phyloP scores from a whole-genome alignment of 2,888 invertebrate genomes.

The Leptinotarsa juncta region DNA sequence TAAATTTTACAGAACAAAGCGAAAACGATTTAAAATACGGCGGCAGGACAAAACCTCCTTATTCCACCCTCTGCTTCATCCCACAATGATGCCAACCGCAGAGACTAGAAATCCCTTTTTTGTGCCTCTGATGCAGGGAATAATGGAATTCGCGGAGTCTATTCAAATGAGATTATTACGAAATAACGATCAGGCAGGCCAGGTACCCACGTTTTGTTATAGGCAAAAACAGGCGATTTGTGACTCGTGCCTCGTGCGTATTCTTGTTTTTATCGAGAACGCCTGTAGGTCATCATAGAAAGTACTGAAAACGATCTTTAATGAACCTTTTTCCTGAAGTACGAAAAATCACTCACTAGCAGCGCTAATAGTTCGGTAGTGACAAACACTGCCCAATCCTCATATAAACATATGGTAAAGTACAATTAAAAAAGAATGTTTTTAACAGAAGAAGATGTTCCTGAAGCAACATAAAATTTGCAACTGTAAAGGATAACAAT shows the following conservation, averaged over 20 bases:
- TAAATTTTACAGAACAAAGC: constrained; percentile 26
- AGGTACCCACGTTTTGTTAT: background rate
- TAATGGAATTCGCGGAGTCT: constrained; percentile 14
- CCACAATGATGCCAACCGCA: constrained; percentile 18
- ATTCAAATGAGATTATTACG: constrained; percentile 9
- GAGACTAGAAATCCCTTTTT: constrained; percentile 12
- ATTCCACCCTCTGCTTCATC: background rate
- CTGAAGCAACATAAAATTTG: too few relatives aligned
- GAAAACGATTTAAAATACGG: constrained; percentile 17
- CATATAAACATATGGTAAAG: too few relatives aligned
- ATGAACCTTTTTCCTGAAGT: too few relatives aligned
- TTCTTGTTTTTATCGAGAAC: background rate
- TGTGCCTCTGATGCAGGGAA: background rate
- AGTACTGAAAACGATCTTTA: too few relatives aligned
- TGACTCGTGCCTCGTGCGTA: background rate
- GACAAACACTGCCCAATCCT: too few relatives aligned
- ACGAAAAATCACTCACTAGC: too few relatives aligned
- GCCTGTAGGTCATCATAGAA: too few relatives aligned
- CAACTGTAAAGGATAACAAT: too few relatives aligned
- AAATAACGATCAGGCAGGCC: background rate
- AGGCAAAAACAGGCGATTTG: background rate
- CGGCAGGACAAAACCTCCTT: constrained; percentile 8
- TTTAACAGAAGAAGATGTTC: too few relatives aligned
- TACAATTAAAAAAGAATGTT: too few relatives aligned
- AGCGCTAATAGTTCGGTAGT: too few relatives aligned